Evolutionary conservation across 2,888 invertebrate species (phyloP).

Genomic region (Cryptophagus acutangulus): DNA sequence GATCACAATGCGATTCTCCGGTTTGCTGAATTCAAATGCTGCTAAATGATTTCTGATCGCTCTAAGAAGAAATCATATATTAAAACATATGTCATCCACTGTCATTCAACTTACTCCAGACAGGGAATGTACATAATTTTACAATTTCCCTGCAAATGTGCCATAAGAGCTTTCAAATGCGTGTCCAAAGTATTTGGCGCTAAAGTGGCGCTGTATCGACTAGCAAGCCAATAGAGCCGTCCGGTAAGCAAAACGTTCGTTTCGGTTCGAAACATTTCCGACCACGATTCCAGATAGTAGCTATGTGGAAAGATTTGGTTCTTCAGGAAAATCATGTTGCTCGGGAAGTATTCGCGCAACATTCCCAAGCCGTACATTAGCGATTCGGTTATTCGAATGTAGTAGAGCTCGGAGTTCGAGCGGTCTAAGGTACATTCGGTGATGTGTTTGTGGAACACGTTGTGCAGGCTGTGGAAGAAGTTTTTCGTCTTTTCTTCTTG

Average conservation of each 20-base stretch:
- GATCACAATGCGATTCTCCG: constrained; percentile 19
- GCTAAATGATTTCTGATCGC: constrained; percentile 24
- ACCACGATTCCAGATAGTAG: constrained; percentile 26
- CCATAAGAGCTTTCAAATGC: constrained; percentile 22
- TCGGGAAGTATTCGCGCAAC: constrained; percentile 15
- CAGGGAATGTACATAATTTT: constrained; percentile 20
- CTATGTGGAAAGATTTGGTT: constrained; percentile 17
- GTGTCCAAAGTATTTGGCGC: constrained; percentile 18
- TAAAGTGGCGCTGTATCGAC: constrained; percentile 22
- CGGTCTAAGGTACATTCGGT: constrained; percentile 19
- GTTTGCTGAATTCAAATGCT: constrained; percentile 14
- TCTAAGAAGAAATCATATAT: constrained; percentile 21
- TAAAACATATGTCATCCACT: neutral
- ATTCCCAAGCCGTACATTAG: constrained; percentile 28
- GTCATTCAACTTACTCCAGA: constrained; percentile 24
- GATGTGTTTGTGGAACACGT: constrained; percentile 23
- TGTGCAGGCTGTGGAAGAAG: constrained; percentile 23
- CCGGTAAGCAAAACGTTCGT: constrained; percentile 15
- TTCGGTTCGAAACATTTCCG: constrained; percentile 13
- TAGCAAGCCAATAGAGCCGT: constrained; percentile 24
- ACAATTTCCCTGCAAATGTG: constrained; percentile 15
- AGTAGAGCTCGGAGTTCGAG: constrained; percentile 18
- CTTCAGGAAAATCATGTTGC: constrained; percentile 12
- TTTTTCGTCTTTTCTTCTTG: constrained; percentile 17
- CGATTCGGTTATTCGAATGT: constrained; percentile 24